A percentile compares a stretch with the other conserved stretches of the same genome.
These are phyloP conservation scores for Rhynchomys soricoides DNA, from an alignment of 2,113 vertebrate genomes.

Conservation along the genomic window DNA sequence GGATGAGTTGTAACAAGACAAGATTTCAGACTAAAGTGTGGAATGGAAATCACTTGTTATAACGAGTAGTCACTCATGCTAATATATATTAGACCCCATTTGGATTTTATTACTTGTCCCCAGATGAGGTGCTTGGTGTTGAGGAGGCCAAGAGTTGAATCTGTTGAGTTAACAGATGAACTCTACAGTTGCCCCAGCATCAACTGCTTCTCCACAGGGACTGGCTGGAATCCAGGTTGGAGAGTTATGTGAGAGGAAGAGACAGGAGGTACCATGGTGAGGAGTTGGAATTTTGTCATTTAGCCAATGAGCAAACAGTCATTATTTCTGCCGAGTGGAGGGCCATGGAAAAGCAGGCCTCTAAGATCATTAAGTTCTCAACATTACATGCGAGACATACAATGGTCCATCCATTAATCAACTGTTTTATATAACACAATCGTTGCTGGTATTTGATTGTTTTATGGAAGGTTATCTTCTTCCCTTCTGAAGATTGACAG, in stretches of 20 bases:
- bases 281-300: neutral
- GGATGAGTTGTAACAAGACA: neutral
- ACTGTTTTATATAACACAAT: neutral
- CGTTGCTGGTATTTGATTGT: slow-evolving; percentile 6
- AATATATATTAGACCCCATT: too few relatives aligned
- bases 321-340: neutral
- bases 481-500: neutral
- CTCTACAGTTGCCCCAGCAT: neutral
- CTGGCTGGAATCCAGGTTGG: neutral
- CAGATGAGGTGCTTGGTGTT: neutral
- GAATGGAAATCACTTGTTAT: neutral
- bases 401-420: neutral
- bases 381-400: neutral
- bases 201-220: neutral
- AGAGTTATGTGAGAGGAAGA: neutral
- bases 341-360: neutral
- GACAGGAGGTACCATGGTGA: neutral
- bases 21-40: neutral
- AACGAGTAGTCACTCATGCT: too few relatives aligned
- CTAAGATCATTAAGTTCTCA: neutral
- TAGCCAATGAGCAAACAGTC: neutral
- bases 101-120: neutral
- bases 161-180: neutral
- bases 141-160: neutral
- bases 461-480: neutral